Conservation (phyloP, 2,888 invertebrate species). For the Orthonychiurus folsomi region DNA sequence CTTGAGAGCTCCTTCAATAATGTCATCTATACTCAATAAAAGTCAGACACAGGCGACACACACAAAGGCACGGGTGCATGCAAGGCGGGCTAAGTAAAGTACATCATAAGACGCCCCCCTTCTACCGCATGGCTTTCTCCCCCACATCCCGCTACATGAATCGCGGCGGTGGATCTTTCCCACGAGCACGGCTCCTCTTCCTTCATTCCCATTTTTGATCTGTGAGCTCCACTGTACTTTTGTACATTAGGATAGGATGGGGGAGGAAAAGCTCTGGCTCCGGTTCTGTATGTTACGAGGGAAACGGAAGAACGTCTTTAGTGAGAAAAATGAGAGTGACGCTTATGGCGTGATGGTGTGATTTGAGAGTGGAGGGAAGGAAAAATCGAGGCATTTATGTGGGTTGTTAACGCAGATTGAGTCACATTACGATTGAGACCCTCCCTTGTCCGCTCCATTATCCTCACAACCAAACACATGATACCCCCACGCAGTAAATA, state of each 20-base stretch:
- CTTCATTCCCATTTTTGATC: no score
- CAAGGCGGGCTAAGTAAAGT: neutral
- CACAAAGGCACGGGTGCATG: neutral
- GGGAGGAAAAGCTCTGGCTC: no score
- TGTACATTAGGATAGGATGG: no score
- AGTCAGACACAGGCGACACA: conserved; percentile 13
- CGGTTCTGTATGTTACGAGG: no score
- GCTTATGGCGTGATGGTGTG: conserved; percentile 1
- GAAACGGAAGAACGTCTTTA: conserved; percentile 6
- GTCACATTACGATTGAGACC: conserved; percentile 19
- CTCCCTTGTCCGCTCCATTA: neutral
- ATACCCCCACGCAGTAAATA: no score
- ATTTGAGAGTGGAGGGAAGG: conserved; percentile 12
- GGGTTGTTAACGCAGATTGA: conserved; percentile 28
- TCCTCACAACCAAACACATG: no score
- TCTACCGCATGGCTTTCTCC: neutral
- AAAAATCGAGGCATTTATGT: conserved; percentile 23
- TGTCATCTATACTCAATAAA: conserved; percentile 15
- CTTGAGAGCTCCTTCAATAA: conserved; percentile 6
- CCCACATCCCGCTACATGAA: neutral
- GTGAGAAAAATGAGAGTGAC: neutral
- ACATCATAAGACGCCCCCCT: neutral
- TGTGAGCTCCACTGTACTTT: no score
- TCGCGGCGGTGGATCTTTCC: no score
- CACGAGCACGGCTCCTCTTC: no score